These are phyloP conservation scores for Saccostrea glomerata DNA, from an alignment of 1,140 invertebrate genomes.

Conservation along the genomic window DNA sequence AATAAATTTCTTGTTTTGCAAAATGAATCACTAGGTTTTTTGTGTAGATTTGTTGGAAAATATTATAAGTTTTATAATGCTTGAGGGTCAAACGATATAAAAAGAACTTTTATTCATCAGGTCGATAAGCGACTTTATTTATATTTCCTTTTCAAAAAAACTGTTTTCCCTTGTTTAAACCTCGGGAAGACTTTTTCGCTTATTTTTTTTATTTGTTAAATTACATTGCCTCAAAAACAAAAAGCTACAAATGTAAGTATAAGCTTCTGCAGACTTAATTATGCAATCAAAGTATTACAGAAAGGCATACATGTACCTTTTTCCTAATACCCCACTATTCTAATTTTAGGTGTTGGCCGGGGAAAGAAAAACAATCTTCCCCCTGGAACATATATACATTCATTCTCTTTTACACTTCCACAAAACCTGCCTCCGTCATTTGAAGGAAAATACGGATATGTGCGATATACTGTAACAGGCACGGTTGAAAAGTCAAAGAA, in stretches of 20 bases:
- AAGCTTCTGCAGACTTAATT: neutral
- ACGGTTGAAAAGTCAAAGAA: slow-evolving; percentile 77
- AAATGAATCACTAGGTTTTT: too few species aligned
- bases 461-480: slow-evolving; percentile 78
- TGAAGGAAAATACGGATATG: slow-evolving; percentile 77
- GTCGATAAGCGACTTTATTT: too few species aligned
- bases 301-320: neutral
- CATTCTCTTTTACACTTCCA: slow-evolving; percentile 80
- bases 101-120: too few species aligned
- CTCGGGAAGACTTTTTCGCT: neutral
- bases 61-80: too few species aligned
- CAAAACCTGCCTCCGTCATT: slow-evolving; percentile 80
- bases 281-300: neutral
- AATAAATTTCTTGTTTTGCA: too few species aligned
- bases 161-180: neutral
- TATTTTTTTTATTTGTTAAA: neutral
- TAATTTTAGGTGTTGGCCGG: neutral
- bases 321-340: neutral
- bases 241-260: neutral
- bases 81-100: too few species aligned
- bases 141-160: too few species aligned
- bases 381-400: slow-evolving; percentile 76
- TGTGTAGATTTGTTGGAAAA: too few species aligned
- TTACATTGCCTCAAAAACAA: too few species aligned
- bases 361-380: slow-evolving; percentile 23